Evolutionary conservation across 1,140 invertebrate species (phyloP), one percentile per base, ranked within the genome.

Genomic region (Drosophila lini): DNA sequence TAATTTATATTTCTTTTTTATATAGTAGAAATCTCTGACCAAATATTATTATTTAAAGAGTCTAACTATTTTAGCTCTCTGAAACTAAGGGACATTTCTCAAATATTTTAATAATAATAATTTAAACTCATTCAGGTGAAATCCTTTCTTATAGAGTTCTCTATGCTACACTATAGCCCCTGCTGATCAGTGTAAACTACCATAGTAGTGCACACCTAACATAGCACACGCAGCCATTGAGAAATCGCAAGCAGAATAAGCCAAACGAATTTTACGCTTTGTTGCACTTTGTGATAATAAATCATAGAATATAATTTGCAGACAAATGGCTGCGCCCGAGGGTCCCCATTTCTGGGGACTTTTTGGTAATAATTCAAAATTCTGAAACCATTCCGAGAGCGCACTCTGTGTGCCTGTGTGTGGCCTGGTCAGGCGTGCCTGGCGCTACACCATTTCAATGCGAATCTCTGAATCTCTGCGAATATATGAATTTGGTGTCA

Each of bases 191-290:
- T 86, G 82, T 82, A 82, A 55, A 57, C 74, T 53, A 77, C 73
- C 74, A 62, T 73, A 45, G 34, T 25, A 34, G 25, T 50, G 62
- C 36, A 47, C 32, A 10, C 41, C 31, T 38, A 6, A n/a, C 34
- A 22, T 25, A 53, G 32, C 34, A 53, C 52, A 53, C 52, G 52
- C 52, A 60, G 48, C 80, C 64, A 62, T 71, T 67, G 64, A 79
- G 59, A 67, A 77, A 78, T 68, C 36, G 50, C 75, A 53, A 15
- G 45, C 42, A 50, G 60, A 70, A 62, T 57, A 48, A 75, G 78
- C 81, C 81, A 79, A 86, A 79, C 80, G 63, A 89, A 89, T 89
- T 89, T 89, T 79, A 84, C 74, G 84, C 84, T 89, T 89, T 89
- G 84, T 89, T 89, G 84, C 78, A 89, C 53, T 48, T 68, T 79